Conservation (phyloP, 2,888 invertebrate genomes). For the Brachypterus glaber region DNA sequence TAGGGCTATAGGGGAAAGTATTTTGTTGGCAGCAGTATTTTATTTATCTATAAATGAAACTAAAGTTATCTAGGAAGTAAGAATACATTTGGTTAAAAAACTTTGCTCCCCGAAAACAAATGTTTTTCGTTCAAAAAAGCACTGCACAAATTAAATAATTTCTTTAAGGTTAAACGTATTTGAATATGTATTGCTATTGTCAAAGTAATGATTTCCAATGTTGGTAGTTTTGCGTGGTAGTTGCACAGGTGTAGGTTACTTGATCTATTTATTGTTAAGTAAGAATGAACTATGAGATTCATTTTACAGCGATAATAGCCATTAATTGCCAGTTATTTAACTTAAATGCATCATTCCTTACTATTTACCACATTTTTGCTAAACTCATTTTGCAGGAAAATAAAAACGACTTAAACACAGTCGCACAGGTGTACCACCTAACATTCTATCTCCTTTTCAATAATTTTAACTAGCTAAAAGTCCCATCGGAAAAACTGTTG, state of each 20-base stretch:
- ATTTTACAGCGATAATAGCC: constrained; percentile 32
- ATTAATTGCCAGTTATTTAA: constrained; percentile 34
- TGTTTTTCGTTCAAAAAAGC: too few species aligned
- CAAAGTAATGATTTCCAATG: too few species aligned
- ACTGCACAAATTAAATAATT: too few species aligned
- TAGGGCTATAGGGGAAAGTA: too few species aligned
- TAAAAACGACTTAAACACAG: constrained; percentile 18
- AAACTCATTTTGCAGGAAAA: constrained; percentile 30
- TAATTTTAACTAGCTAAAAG: not conserved
- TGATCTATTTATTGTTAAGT: constrained; percentile 32
- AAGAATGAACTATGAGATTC: constrained; percentile 30
- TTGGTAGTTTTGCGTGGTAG: too few species aligned
- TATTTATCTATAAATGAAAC: too few species aligned
- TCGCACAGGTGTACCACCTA: constrained; percentile 27
- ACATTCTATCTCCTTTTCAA: constrained; percentile 13
- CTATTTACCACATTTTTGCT: constrained; percentile 38
- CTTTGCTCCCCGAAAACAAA: too few species aligned
- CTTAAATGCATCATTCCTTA: constrained; percentile 32
- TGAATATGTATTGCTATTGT: too few species aligned
- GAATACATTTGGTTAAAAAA: too few species aligned
- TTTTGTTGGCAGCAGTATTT: too few species aligned
- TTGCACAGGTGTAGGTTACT: constrained; percentile 23
- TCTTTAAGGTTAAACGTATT: too few species aligned
- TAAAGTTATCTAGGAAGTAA: too few species aligned
- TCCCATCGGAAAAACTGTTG: not conserved